Conservation (phyloP, 2,797 vertebrate species). For the Spatula clypeata region DNA sequence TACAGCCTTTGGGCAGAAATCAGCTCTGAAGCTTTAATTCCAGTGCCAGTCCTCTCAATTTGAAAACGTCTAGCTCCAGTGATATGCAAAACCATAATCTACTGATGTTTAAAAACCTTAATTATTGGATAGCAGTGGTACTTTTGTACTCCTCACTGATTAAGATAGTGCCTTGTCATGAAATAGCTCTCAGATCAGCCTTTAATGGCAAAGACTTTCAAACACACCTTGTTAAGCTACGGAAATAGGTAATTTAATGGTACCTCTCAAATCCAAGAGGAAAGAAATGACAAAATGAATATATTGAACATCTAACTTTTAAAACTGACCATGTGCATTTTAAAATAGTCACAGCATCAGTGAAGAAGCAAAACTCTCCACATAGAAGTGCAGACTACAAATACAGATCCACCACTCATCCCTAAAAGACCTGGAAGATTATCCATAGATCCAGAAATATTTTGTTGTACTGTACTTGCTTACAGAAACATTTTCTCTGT, state of each 20-base stretch:
- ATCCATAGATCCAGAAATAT: not conserved
- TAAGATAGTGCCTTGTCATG: not conserved
- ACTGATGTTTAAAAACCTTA: not conserved
- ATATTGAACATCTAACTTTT: not conserved
- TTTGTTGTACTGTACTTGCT: not conserved
- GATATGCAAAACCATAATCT: not conserved
- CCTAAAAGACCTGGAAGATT: not conserved
- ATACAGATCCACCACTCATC: not conserved
- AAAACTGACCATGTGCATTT: not conserved
- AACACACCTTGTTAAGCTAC: not conserved
- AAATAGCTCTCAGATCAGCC: not conserved
- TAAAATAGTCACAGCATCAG: not conserved
- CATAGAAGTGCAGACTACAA: not conserved
- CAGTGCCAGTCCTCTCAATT: not conserved
- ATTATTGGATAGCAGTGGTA: not conserved
- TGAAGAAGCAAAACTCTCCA: not conserved
- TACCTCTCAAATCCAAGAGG: not conserved
- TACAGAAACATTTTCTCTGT: not conserved
- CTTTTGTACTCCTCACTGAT: not conserved
- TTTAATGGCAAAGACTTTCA: slow-evolving; percentile 2
- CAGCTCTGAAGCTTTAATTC: not conserved
- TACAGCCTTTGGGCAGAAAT: not conserved
- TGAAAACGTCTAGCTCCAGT: not conserved
- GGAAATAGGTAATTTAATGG: not conserved
- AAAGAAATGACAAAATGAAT: not conserved